Evolutionary conservation across 2,113 vertebrate species (phyloP), one percentile per base, ranked within the genome.

Genomic region (Nibea coibor): DNA sequence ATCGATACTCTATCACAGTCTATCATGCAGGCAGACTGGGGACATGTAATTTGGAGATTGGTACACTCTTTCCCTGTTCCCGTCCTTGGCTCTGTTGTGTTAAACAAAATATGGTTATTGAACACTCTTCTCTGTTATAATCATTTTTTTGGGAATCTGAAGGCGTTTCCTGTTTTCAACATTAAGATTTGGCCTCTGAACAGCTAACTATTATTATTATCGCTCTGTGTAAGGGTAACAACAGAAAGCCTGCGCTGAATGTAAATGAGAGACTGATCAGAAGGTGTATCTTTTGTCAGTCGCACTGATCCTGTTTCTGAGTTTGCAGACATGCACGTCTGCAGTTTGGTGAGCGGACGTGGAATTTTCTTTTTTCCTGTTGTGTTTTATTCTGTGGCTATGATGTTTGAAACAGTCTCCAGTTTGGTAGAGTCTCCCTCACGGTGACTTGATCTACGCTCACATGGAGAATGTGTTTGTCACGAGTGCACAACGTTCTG

Each of bases 231-330:
- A 19, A 48, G 22, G 70, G 20, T 16, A 78, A 62, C 26, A 26
- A 56, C 62, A 10, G 45, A 6, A n/a, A 10, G 42, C 22, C 57
- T 39, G 24, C 0, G 43, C 11, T 68, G 78, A 54, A 67, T 85
- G 51, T 26, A 68, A 80, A 83, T 43, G 76, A 87, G 65, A 65
- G n/a, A 1, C 58, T n/a, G 42, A 42, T n/a, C 20, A 69, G 3
- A 26, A 39, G 63, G 61, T 43, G 11, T 57, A 12, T 10, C 19
- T 70, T 67, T 20, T 24, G 7, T 58, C 42, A 63, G 24, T 79
- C 70, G 65, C 12, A 16, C 28, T 4, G 14, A 43, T 70, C 48
- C 56, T 51, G 22, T 58, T 61, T 62, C 22, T 61, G 47, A 42
- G 16, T 65, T 68, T 72, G n/a, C 42, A 64, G 50, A 19, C 31